Percentiles rank a stretch among this genome's conserved stretches.
These are phyloP conservation scores for Hyles lineata DNA, from an alignment of 2,888 invertebrate genomes.

Conservation along the genomic window DNA sequence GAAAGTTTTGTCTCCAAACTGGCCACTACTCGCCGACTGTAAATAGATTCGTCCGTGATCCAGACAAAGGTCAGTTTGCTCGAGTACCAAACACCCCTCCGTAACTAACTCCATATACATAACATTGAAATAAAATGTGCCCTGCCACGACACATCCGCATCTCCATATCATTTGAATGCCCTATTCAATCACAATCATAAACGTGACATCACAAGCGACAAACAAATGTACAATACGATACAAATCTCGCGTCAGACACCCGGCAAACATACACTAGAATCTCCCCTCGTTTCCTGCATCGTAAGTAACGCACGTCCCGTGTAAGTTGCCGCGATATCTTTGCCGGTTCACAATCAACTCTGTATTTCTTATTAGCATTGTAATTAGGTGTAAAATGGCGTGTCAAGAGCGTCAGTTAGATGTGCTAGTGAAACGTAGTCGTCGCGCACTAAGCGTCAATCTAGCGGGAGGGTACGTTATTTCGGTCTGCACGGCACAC, in stretches of 20 bases:
- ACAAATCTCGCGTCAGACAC: slow-evolving; percentile 72
- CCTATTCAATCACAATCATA: slow-evolving; percentile 60
- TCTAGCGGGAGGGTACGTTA: slow-evolving; percentile 74
- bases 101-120: background rate
- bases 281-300: slow-evolving; percentile 80
- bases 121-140: slow-evolving; percentile 10
- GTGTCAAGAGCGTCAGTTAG: slow-evolving; percentile 39
- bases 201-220: slow-evolving; percentile 62
- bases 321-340: slow-evolving; percentile 59
- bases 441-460: slow-evolving; percentile 65
- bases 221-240: slow-evolving; percentile 67
- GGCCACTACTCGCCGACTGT: background rate
- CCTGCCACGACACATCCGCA: background rate
- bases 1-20: background rate
- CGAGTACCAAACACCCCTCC: background rate
- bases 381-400: slow-evolving; percentile 63
- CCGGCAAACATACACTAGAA: slow-evolving; percentile 65
- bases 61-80: background rate
- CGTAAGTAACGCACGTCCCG: slow-evolving; percentile 72
- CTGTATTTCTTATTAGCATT: slow-evolving; percentile 46
- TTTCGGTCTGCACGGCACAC: slow-evolving; percentile 76
- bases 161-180: slow-evolving; percentile 36
- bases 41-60: background rate
- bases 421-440: slow-evolving; percentile 50
- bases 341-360: slow-evolving; percentile 41